A percentile compares a stretch with the other conserved stretches of the same genome.
phyloP scores from a whole-genome alignment of 2,797 vertebrate species.

The Bovichtus variegatus region DNA sequence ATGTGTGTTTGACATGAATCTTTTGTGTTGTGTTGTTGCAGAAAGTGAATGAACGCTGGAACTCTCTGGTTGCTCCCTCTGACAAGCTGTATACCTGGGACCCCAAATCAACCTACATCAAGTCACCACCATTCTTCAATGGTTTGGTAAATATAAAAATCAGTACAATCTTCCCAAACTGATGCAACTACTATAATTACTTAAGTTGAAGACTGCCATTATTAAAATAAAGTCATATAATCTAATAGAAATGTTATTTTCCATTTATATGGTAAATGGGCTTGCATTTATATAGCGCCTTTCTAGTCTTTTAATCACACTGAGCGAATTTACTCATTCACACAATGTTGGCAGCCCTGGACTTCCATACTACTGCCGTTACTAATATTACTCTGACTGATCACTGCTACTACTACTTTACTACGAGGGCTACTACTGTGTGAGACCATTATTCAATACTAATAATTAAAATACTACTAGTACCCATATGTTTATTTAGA shows the following conservation, averaged over 20 bases:
- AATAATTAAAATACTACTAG: too few species aligned
- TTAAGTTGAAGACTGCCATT: not conserved
- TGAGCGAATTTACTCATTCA: too few species aligned
- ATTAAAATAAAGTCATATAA: not conserved
- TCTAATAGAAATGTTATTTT: not conserved
- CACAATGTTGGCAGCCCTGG: not conserved
- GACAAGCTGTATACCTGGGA: slow-evolving; percentile 95
- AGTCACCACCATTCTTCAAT: slow-evolving; percentile 96
- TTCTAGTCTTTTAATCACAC: too few species aligned
- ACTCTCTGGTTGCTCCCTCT: slow-evolving; percentile 89
- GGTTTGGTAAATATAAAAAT: slow-evolving; percentile 87
- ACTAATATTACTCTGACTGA: too few species aligned
- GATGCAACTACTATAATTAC: not conserved
- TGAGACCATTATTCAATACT: not conserved
- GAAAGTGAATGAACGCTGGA: slow-evolving; percentile 96
- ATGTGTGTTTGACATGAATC: accelerated
- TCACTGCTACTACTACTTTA: not conserved
- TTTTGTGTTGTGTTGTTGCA: slow-evolving; percentile 63
- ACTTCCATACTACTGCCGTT: too few species aligned
- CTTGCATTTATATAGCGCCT: too few species aligned
- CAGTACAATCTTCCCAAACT: not conserved
- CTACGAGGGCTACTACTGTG: not conserved
- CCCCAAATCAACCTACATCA: slow-evolving; percentile 96
- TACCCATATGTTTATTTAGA: not conserved
- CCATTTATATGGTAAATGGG: too few species aligned